Evolutionary conservation across 2,888 invertebrate species (phyloP), one percentile per base, ranked within the genome.

Genomic region (Zelleria hepariella): DNA sequence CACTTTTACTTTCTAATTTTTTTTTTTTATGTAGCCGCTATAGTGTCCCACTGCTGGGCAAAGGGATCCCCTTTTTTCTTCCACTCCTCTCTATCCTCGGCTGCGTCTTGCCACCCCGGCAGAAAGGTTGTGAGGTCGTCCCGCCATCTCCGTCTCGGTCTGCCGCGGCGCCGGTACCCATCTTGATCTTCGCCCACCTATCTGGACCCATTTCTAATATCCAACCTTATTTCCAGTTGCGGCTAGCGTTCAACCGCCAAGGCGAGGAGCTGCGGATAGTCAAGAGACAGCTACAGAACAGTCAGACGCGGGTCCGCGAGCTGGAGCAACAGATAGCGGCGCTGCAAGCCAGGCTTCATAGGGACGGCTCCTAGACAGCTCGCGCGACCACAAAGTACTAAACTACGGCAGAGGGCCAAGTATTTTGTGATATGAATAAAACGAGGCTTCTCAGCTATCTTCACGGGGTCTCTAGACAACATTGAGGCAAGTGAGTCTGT

Each of bases 251-350:
- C 74, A 92, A 93, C 72, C 91, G 92, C 27, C 95, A 96, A 82
- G 91, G 92, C 47, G 95, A 95, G 66, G 96, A 96, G 83, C 86
- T 96, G 57, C 90, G 94, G 65, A 90, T 94, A 66, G 91, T 95
- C 51, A 93, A 94, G 70, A 92, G 94, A 65, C 95, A 96, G 75
- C 84, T 96, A 51, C 91, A 92, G 21, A 92, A 93, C 74, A 94
- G 95, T 70, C 96, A 96, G 73, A 91, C 93, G 67, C 90, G 94
- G 55, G 94, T 96, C 21, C 92, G 93, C 60, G 96, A 96, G 72
- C 84, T 97, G 25, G 96, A 97, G 74, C 93, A 94, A 59, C 92
- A 94, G 70, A 79, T 94, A 8, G 90, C 92, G 48, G 91, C 91
- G 59, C 75, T 93, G 61, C 92, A 93, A 65, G 82, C 86, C 6